phyloP scores from a whole-genome alignment of 2,113 vertebrate species.

The Pycnonotus jocosus region DNA sequence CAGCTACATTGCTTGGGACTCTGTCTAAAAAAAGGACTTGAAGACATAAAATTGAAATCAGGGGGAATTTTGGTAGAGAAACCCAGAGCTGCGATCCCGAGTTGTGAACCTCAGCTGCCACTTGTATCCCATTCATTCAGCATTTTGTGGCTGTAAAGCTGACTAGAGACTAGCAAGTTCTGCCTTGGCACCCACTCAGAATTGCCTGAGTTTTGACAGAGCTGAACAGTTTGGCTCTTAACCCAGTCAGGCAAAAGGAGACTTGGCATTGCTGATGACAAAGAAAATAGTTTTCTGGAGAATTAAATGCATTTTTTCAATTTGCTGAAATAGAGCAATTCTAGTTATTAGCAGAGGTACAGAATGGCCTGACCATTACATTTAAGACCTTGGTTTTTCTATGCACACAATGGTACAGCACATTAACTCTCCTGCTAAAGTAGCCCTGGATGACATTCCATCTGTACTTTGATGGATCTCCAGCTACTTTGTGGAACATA shows the following conservation, averaged over 20 bases:
- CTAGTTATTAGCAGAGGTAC: neutral
- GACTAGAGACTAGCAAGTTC: constrained; percentile 53
- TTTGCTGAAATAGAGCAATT: neutral
- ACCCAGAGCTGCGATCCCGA: constrained; percentile 13
- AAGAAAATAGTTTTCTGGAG: constrained; percentile 5
- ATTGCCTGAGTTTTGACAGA: constrained; percentile 54
- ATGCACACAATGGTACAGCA: neutral
- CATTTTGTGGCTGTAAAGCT: constrained; percentile 52
- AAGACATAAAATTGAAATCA: constrained; percentile 46
- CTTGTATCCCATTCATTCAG: constrained; percentile 43
- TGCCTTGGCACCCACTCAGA: constrained; percentile 44
- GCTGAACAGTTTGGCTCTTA: constrained; percentile 54
- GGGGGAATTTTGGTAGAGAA: constrained; percentile 21
- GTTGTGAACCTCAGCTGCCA: constrained; percentile 62
- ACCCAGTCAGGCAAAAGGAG: constrained; percentile 46
- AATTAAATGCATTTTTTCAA: neutral
- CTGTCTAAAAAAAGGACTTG: constrained; percentile 19
- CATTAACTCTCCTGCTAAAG: neutral
- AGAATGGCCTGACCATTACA: neutral
- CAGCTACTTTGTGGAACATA: neutral
- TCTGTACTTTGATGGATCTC: neutral
- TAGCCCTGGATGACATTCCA: neutral
- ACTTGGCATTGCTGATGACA: constrained; percentile 31
- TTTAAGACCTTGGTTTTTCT: neutral
- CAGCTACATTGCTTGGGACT: neutral